Percentiles rank a stretch among this genome's conserved stretches.
These are phyloP conservation scores for Brachypteracias leptosomus DNA, from an alignment of 2,113 vertebrate species.

Conservation along the genomic window DNA sequence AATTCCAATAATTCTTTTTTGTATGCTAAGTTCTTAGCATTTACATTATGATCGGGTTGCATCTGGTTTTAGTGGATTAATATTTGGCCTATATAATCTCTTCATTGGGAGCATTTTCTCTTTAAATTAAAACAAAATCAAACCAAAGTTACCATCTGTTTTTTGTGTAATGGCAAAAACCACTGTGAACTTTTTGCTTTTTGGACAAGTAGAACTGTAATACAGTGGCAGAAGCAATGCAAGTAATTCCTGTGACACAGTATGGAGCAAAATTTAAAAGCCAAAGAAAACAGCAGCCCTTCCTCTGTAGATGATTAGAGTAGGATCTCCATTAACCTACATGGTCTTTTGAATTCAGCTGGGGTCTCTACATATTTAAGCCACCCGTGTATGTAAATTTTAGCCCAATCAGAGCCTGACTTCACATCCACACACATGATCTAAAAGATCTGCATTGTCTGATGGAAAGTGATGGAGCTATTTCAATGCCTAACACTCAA, in stretches of 20 bases:
- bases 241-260: not conserved
- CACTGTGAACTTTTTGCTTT: not conserved
- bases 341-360: not conserved
- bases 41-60: not conserved
- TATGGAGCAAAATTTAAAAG: not conserved
- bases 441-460: not conserved
- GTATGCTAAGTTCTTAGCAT: not conserved
- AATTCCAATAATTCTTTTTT: slow-evolving; percentile 24
- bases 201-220: not conserved
- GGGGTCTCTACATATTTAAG: not conserved
- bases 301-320: not conserved
- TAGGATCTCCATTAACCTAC: not conserved
- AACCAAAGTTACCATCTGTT: not conserved
- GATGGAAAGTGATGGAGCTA: not conserved
- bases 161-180: not conserved
- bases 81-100: not conserved
- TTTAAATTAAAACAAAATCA: not conserved
- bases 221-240: not conserved
- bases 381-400: not conserved
- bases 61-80: not conserved
- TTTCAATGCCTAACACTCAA: not conserved
- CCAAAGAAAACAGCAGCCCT: not conserved
- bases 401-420: not conserved
- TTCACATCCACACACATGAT: not conserved
- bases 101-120: not conserved